These are phyloP conservation scores for Martes martes DNA, from an alignment of 2,113 vertebrate species.

Conservation along the genomic window DNA sequence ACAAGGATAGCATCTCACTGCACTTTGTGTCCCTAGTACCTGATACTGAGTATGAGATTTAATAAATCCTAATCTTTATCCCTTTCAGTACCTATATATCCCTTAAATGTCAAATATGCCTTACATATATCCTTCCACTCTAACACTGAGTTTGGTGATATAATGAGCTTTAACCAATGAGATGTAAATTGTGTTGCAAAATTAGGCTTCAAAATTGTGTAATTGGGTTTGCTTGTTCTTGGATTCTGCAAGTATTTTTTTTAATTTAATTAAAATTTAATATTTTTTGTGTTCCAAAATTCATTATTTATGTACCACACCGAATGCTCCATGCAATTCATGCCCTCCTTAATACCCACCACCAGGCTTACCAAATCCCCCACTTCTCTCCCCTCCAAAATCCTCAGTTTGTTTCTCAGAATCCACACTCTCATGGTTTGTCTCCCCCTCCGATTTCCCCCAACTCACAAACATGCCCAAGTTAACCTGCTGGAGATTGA, in stretches of 20 bases:
- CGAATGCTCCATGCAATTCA: too few relatives aligned
- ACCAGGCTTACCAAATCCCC: too few relatives aligned
- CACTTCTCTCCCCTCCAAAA: too few relatives aligned
- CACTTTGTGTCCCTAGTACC: background rate
- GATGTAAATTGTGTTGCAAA: background rate
- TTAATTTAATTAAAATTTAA: too few relatives aligned
- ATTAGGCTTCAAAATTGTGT: background rate
- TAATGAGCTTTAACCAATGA: background rate
- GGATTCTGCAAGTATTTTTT: background rate
- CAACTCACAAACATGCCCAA: background rate
- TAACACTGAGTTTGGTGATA: background rate
- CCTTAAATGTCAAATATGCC: background rate
- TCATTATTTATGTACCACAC: too few relatives aligned
- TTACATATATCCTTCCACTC: background rate
- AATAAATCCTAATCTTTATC: background rate
- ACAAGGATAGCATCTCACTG: background rate
- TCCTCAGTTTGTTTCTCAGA: too few relatives aligned
- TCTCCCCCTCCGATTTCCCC: too few relatives aligned
- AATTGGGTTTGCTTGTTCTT: background rate
- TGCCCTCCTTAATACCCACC: too few relatives aligned
- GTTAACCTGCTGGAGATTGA: background rate
- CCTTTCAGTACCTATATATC: background rate
- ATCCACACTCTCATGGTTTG: too few relatives aligned
- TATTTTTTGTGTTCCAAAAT: too few relatives aligned
- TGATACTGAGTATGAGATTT: background rate